Evolutionary conservation across 2,888 invertebrate genomes (phyloP).

Genomic region (Merodon equestris): DNA sequence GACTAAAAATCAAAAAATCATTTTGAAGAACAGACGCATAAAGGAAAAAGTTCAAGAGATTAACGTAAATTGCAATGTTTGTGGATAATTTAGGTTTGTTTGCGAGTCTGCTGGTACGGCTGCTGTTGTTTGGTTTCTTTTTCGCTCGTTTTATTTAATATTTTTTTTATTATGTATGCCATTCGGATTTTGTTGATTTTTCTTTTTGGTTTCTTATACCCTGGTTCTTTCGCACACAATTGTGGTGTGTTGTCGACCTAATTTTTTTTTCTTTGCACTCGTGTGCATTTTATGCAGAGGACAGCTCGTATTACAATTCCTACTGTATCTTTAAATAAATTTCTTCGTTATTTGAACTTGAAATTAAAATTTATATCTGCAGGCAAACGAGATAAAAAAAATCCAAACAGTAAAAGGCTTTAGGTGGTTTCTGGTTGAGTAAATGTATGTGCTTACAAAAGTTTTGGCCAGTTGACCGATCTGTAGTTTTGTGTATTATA

Average conservation of each 20-base stretch:
- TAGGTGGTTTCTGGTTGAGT: no score
- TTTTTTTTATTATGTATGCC: conserved; percentile 19
- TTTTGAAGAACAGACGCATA: conserved; percentile 37
- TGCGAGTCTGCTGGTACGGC: conserved; percentile 14
- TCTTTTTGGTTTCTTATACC: conserved; percentile 7
- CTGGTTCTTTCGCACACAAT: neutral
- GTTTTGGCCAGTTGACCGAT: no score
- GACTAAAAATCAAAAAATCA: conserved; percentile 44
- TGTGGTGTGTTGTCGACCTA: conserved; percentile 38
- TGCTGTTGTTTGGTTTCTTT: conserved; percentile 22
- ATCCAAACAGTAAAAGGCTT: no score
- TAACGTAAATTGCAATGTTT: conserved; percentile 55
- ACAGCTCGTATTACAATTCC: conserved; percentile 15
- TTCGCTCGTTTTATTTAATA: conserved; percentile 14
- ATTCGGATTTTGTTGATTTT: conserved; percentile 5
- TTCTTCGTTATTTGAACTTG: conserved; percentile 62
- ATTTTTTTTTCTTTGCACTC: conserved; percentile 36
- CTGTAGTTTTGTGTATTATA: no score
- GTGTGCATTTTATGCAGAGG: conserved; percentile 41
- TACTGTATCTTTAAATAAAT: conserved; percentile 55
- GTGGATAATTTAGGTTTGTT: conserved; percentile 53
- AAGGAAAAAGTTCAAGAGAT: conserved; percentile 49
- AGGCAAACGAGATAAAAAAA: conserved; percentile 29
- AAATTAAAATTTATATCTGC: conserved; percentile 55
- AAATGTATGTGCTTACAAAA: no score